Percentiles rank a stretch among this genome's conserved stretches.
These are phyloP conservation scores for Solen grandis DNA, from an alignment of 1,140 invertebrate species.

Conservation along the genomic window DNA sequence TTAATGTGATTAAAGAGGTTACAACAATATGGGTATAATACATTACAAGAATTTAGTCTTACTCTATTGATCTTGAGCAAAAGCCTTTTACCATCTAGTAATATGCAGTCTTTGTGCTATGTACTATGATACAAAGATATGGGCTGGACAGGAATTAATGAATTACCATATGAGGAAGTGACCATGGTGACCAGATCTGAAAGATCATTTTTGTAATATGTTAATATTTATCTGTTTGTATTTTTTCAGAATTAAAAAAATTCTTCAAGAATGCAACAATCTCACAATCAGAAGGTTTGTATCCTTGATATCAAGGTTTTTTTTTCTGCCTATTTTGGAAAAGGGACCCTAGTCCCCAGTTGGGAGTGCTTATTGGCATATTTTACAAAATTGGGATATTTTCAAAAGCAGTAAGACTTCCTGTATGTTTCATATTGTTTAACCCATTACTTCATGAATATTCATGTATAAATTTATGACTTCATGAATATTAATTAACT, in stretches of 20 bases:
- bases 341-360: neutral
- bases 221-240: constrained; percentile 3
- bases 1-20: no score
- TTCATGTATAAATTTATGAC: neutral
- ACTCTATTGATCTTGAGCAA: neutral
- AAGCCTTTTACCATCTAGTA: neutral
- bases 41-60: no score
- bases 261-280: constrained; percentile 77
- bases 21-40: no score
- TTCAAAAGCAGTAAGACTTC: neutral
- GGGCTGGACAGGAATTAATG: neutral
- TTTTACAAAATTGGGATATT: neutral
- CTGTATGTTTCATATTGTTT: neutral
- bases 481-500: no score
- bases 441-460: neutral
- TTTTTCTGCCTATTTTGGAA: neutral
- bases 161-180: neutral
- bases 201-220: neutral
- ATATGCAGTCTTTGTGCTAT: neutral
- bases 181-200: no score
- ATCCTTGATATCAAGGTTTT: neutral
- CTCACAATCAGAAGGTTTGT: constrained; percentile 72
- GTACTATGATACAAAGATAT: neutral
- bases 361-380: neutral
- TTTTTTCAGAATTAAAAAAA: constrained; percentile 75